Evolutionary conservation across 2,113 vertebrate species (phyloP).

Genomic region (Alligator sinensis): DNA sequence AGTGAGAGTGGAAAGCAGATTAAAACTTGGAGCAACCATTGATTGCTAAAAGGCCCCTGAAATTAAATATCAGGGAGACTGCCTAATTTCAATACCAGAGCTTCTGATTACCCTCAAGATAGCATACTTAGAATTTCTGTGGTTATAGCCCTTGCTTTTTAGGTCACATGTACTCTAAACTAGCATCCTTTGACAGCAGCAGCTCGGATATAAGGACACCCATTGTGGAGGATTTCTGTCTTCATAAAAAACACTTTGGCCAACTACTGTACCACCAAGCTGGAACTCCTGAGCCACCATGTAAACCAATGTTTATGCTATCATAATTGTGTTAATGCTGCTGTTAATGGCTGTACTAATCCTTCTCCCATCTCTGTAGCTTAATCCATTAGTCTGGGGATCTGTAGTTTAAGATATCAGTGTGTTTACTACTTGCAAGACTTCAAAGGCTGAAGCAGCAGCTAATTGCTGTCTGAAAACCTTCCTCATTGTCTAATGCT

Average conservation of each 20-base stretch:
- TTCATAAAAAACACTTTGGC: background rate
- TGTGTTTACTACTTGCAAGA: background rate
- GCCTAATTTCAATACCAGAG: background rate
- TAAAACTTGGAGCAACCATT: background rate
- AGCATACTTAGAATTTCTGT: background rate
- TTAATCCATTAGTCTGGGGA: background rate
- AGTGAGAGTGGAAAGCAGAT: background rate
- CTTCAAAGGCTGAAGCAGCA: background rate
- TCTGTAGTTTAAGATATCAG: too few relatives aligned
- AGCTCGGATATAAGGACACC: background rate
- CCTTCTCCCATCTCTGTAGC: background rate
- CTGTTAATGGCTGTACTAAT: background rate
- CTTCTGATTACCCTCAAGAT: background rate
- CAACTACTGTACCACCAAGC: background rate
- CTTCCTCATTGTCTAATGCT: conserved; percentile 35
- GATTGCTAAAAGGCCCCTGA: background rate
- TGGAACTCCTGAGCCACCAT: background rate
- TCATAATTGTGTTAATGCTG: background rate
- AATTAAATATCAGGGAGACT: background rate
- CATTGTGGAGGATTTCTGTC: background rate
- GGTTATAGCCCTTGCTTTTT: rapidly evolving
- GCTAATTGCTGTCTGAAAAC: background rate
- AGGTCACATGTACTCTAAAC: background rate
- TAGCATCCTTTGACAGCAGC: background rate
- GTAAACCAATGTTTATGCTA: background rate